Conservation (phyloP, 2,113 vertebrate genomes). For the Erpornis zantholeuca region DNA sequence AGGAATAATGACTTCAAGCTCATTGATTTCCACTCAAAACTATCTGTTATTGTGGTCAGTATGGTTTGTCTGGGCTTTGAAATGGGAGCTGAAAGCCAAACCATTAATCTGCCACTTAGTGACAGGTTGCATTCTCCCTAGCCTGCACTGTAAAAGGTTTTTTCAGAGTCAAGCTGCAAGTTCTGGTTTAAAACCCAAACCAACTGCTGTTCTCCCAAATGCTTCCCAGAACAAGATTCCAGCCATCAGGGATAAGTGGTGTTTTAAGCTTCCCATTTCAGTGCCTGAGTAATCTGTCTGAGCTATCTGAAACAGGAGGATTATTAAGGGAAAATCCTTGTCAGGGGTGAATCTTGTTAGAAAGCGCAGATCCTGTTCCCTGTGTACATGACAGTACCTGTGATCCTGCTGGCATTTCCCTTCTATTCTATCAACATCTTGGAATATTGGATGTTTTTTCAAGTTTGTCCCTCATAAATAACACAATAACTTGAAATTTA, state of each 20-base stretch:
- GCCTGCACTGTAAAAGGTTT: background rate
- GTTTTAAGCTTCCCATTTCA: background rate
- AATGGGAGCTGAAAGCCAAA: background rate
- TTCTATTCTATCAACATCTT: background rate
- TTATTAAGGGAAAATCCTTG: background rate
- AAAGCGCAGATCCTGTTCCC: background rate
- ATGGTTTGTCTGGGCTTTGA: background rate
- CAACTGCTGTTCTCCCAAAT: background rate
- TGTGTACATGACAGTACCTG: background rate
- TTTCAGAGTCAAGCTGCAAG: background rate
- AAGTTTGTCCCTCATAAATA: background rate
- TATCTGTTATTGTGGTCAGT: background rate
- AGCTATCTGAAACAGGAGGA: background rate
- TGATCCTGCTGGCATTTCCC: background rate
- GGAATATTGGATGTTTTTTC: background rate
- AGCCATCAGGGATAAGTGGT: background rate
- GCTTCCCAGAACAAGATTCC: background rate
- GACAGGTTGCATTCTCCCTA: background rate
- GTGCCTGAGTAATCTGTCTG: background rate
- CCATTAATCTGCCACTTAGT: background rate
- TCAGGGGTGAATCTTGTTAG: background rate
- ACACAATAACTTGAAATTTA: rapidly evolving
- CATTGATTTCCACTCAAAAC: background rate
- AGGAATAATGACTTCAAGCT: background rate
- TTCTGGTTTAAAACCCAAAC: background rate